These are phyloP conservation scores for Mesorhabditis belari DNA, from an alignment of 2,888 invertebrate species.

Conservation along the genomic window DNA sequence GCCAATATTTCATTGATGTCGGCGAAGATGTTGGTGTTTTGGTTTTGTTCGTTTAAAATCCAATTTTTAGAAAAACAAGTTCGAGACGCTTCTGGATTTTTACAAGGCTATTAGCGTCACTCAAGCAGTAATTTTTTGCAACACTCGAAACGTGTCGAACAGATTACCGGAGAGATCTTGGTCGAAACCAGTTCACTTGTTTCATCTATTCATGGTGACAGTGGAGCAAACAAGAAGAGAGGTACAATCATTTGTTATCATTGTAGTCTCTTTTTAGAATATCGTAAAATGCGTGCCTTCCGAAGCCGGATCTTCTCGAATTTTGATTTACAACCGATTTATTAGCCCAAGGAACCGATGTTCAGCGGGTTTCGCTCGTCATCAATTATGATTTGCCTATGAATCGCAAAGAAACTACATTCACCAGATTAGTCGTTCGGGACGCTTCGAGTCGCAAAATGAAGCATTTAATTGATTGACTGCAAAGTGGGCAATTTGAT, in stretches of 20 bases:
- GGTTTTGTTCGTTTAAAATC: neutral
- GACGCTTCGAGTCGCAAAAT: slow-evolving; percentile 98
- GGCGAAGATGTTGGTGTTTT: slow-evolving; percentile 67
- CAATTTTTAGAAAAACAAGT: slow-evolving; percentile 57
- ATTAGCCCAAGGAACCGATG: slow-evolving; percentile 96
- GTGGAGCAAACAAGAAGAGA: slow-evolving; percentile 98
- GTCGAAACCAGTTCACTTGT: slow-evolving; percentile 90
- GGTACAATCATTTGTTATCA: neutral
- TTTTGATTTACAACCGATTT: slow-evolving; percentile 97
- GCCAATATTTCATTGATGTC: slow-evolving; percentile 92
- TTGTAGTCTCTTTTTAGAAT: neutral
- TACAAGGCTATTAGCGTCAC: slow-evolving; percentile 98
- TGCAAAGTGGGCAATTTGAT: neutral
- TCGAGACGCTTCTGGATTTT: slow-evolving; percentile 83
- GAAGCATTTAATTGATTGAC: neutral
- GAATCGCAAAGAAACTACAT: slow-evolving; percentile 99
- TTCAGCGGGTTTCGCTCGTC: slow-evolving; percentile 97
- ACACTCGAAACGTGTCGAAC: slow-evolving; percentile 80
- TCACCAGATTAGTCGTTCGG: slow-evolving; percentile 99
- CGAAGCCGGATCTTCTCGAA: slow-evolving; percentile 95
- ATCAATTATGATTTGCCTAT: slow-evolving; percentile 99
- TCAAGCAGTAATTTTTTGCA: slow-evolving; percentile 99
- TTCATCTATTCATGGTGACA: slow-evolving; percentile 97
- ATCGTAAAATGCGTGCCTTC: slow-evolving; percentile 61
- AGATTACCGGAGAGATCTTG: slow-evolving; percentile 94